phyloP scores from a whole-genome alignment of 2,797 vertebrate genomes.

The Sphaeramia orbicularis region DNA sequence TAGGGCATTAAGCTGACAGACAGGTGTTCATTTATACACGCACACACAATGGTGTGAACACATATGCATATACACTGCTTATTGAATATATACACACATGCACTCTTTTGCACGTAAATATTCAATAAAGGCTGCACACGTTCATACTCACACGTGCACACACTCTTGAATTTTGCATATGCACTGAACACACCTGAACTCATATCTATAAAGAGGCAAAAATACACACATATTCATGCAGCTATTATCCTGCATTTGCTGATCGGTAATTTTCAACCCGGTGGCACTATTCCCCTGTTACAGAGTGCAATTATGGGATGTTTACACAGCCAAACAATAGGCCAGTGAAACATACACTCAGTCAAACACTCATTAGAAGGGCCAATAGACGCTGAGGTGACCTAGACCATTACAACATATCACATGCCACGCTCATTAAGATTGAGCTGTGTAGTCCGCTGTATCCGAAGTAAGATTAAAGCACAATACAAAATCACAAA shows the following conservation, averaged over 20 bases:
- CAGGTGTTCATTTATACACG: slow-evolving; percentile 67
- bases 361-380: slow-evolving; percentile 75
- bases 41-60: slow-evolving; percentile 23
- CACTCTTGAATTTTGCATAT: slow-evolving; percentile 11
- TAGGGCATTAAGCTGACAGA: slow-evolving; percentile 71
- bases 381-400: slow-evolving; percentile 64
- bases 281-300: slow-evolving; percentile 69
- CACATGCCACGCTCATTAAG: slow-evolving; percentile 52
- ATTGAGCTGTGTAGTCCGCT: slow-evolving; percentile 43
- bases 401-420: slow-evolving; percentile 55
- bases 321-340: slow-evolving; percentile 76
- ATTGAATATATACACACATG: slow-evolving; percentile 29
- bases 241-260: slow-evolving; percentile 73
- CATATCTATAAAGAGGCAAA: slow-evolving; percentile 38
- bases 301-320: slow-evolving; percentile 77
- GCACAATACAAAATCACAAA: slow-evolving; percentile 3
- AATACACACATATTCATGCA: slow-evolving; percentile 53
- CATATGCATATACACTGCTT: slow-evolving; percentile 10
- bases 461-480: slow-evolving; percentile 25
- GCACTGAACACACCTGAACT: slow-evolving; percentile 11
- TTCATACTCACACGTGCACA: background rate
- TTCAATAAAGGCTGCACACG: slow-evolving; percentile 6
- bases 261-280: slow-evolving; percentile 74
- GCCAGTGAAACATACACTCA: slow-evolving; percentile 68
- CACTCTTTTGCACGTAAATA: background rate